These are phyloP conservation scores for Accipiter cooperii DNA, from an alignment of 2,113 vertebrate species.

Conservation along the genomic window DNA sequence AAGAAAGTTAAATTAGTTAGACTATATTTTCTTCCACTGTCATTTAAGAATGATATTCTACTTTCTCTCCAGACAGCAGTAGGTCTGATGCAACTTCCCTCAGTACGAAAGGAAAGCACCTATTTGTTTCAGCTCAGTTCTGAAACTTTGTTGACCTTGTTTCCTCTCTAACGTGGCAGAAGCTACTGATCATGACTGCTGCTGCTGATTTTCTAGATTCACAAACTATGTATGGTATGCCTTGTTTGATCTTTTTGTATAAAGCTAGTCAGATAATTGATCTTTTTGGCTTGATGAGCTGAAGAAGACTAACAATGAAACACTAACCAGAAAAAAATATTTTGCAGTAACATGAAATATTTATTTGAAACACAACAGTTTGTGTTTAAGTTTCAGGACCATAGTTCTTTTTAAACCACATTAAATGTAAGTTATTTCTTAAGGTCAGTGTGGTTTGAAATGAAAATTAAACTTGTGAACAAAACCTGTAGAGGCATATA, in stretches of 20 bases:
- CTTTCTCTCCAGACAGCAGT: neutral
- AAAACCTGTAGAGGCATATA: neutral
- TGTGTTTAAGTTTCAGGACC: neutral
- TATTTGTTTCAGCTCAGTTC: neutral
- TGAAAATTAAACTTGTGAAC: neutral
- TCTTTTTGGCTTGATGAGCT: neutral
- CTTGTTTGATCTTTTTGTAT: neutral
- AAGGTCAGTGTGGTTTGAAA: neutral
- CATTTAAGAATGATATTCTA: neutral
- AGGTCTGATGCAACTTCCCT: neutral
- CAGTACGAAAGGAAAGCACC: neutral
- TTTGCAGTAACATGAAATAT: neutral
- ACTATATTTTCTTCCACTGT: neutral
- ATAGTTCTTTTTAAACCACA: neutral
- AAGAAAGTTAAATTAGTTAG: neutral
- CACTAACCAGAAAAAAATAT: neutral
- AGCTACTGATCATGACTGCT: neutral
- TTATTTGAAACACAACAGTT: neutral
- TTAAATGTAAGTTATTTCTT: neutral
- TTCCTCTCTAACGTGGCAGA: neutral
- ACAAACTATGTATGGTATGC: neutral
- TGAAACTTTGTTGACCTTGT: constrained; percentile 19
- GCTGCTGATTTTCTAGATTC: neutral
- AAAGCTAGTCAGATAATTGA: constrained; percentile 23
- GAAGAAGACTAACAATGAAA: neutral